Evolutionary conservation across 2,113 vertebrate species (phyloP), one percentile per base, ranked within the genome.

Genomic region (Semnornis frantzii): DNA sequence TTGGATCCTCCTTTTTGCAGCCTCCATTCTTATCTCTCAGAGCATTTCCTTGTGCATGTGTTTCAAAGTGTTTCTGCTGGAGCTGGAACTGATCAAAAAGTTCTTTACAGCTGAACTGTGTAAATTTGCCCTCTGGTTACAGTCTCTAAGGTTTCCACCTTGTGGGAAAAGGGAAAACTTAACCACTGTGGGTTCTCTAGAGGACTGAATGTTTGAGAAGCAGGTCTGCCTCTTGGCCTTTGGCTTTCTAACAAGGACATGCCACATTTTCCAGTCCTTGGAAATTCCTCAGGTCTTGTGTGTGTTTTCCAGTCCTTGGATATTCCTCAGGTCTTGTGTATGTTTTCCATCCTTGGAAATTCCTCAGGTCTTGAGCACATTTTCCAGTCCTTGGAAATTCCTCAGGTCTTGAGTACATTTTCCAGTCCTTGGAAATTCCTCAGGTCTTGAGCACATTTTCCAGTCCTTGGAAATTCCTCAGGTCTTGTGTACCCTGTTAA

Each of bases 61-160:
- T 54, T 85, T 83, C 82, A 90, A 90, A 96, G 90, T 66, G 34
- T 69, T 96, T 80, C 76, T 92, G 46, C 58, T 85, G 44, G 31
- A 93, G 18, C 17, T 93, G 82, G n/a, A 91, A 48, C 42, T 33
- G 59, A 76, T 52, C 60, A 85, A 37, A 82, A 91, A 70, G 91
- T 64, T 80, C 30, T 87, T 42, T 60, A 15, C 37, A 62, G 46
- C 57, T 89, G 46, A 76, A 73, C 19, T 76, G 3, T 33, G 20
- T 54, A 65, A 62, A 27, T 69, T 62, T 89, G 55, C 64, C 63
- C 85, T 76, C 68, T 44, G 2, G 1, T 34, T 87, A 18, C 3
- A 1, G 57, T 78, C 30, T 82, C 16, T 87, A 82, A 70, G 82
- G 85, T 85, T 77, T 71, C 87, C 59, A 6, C 17, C 59, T 25